phyloP scores from a whole-genome alignment of 2,888 invertebrate species.

The Dastarcus helophoroides region DNA sequence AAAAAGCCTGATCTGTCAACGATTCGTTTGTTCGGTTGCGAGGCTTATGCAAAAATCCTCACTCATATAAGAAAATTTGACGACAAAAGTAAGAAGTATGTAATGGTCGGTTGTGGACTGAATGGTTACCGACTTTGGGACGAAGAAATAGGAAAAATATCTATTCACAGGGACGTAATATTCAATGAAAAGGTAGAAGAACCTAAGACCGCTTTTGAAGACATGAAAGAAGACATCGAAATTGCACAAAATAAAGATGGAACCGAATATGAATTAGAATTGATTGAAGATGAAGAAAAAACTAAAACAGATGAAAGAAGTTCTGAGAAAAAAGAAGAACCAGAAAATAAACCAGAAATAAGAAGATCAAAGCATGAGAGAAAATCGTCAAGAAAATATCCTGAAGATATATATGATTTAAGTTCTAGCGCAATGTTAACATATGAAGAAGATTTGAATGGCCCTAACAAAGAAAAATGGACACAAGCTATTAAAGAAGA shows the following conservation, averaged over 20 bases:
- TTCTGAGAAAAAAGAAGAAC: conserved; percentile 1
- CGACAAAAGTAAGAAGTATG: conserved; percentile 4
- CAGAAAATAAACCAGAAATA: not conserved
- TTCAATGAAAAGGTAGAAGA: conserved; percentile 1
- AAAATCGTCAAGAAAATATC: not conserved
- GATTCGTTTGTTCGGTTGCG: conserved; percentile 4
- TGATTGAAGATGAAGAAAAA: no score
- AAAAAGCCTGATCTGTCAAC: conserved; percentile 2
- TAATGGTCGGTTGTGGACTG: conserved; percentile 6
- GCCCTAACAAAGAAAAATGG: conserved; percentile 10
- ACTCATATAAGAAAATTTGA: conserved; percentile 2
- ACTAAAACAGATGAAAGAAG: no score
- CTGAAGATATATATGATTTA: no score
- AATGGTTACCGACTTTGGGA: conserved; percentile 7
- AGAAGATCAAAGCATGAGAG: not conserved
- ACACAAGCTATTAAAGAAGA: conserved; percentile 14
- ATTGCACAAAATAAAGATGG: no score
- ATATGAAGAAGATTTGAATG: conserved; percentile 7
- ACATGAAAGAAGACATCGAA: no score
- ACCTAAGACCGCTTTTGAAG: no score
- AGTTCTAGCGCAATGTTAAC: no score
- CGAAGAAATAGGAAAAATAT: conserved; percentile 3
- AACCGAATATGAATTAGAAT: no score
- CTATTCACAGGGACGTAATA: not conserved
- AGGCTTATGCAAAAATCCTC: conserved; percentile 3